Conservation (phyloP, 2,888 invertebrate species). For the Limnephilus rhombicus region DNA sequence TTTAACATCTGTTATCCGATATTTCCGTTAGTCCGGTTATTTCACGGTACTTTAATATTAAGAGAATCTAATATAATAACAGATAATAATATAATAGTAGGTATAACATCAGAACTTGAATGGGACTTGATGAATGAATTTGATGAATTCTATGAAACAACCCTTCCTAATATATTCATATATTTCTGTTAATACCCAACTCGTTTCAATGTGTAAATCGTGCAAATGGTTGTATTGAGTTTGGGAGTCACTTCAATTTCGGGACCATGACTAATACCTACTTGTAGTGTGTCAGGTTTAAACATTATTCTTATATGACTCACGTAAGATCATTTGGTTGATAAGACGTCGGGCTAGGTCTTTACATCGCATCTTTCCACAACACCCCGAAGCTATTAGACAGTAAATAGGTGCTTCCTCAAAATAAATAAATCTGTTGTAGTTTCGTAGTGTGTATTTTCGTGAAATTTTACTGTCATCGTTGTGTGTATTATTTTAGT, state of each 20-base stretch:
- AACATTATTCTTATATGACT: not conserved
- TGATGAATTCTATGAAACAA: not conserved
- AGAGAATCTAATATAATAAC: too few species aligned
- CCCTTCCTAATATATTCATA: not conserved
- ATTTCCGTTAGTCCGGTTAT: too few species aligned
- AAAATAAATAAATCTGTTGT: not conserved
- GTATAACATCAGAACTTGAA: too few species aligned
- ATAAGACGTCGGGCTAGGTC: not conserved
- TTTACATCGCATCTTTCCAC: not conserved
- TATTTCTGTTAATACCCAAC: not conserved
- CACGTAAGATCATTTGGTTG: not conserved
- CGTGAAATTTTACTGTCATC: too few species aligned
- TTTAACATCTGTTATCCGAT: too few species aligned
- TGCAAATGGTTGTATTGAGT: not conserved
- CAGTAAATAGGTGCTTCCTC: not conserved
- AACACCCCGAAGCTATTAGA: not conserved
- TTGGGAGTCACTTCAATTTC: not conserved
- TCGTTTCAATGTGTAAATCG: not conserved
- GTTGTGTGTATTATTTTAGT: too few species aligned
- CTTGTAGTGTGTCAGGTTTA: not conserved
- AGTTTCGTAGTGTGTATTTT: too few species aligned
- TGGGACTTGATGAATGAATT: too few species aligned
- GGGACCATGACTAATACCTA: not conserved
- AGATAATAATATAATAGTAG: too few species aligned
- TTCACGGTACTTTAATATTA: too few species aligned